These are phyloP conservation scores for Pygoscelis antarcticus DNA, from an alignment of 2,113 vertebrate genomes.

Conservation along the genomic window DNA sequence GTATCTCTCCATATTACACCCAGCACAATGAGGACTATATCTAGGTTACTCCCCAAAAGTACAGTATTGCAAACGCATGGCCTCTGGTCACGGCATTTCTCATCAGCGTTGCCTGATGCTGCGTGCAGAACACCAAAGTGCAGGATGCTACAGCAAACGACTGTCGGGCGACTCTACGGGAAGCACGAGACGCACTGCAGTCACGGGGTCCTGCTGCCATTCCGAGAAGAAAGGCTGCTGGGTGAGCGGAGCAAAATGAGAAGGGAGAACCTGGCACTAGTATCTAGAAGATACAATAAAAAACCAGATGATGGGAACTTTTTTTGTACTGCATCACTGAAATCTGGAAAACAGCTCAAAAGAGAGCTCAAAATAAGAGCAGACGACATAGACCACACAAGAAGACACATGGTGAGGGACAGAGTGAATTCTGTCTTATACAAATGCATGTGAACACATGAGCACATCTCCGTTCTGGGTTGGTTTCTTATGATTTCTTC, in stretches of 20 bases:
- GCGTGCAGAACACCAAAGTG: background rate
- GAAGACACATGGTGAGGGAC: background rate
- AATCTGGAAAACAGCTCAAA: background rate
- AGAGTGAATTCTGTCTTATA: background rate
- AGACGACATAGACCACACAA: background rate
- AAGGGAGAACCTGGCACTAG: background rate
- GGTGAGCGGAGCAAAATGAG: background rate
- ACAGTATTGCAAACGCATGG: background rate
- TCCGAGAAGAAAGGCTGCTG: background rate
- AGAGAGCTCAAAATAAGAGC: background rate
- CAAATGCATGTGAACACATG: accelerated
- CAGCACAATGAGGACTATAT: background rate
- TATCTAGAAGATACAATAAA: background rate
- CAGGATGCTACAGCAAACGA: background rate
- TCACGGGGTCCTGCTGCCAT: accelerated
- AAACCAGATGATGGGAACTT: background rate
- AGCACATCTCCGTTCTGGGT: background rate
- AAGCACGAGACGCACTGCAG: background rate
- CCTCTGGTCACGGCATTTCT: background rate
- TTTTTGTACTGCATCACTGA: background rate
- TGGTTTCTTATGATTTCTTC: background rate
- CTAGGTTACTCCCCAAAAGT: background rate
- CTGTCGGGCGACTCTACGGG: accelerated
- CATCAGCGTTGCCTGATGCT: background rate
- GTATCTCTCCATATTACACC: background rate